phyloP scores from a whole-genome alignment of 2,797 vertebrate species.

The Falco rusticolus region DNA sequence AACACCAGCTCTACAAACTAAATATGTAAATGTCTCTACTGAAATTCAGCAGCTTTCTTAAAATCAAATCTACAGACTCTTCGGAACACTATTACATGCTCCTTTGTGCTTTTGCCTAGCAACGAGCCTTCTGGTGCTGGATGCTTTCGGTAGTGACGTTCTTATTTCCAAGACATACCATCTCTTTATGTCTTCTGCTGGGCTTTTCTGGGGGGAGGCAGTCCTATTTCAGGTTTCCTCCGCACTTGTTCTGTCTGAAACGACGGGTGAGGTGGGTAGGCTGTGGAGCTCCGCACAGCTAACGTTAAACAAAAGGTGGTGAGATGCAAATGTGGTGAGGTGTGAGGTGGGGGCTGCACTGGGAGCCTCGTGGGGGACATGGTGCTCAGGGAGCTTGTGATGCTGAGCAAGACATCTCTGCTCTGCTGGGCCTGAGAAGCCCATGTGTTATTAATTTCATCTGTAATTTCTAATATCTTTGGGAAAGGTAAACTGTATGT shows the following conservation, averaged over 20 bases:
- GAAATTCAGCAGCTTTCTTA: conserved; percentile 3
- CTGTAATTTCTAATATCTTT: not conserved
- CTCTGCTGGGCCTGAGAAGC: not conserved
- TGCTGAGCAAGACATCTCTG: not conserved
- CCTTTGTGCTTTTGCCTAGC: conserved; percentile 51
- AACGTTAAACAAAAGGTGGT: not conserved
- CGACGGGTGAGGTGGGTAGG: not conserved
- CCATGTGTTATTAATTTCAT: not conserved
- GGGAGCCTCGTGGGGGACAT: fast-evolving
- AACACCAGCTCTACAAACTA: not conserved
- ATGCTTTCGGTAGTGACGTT: not conserved
- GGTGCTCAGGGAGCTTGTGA: fast-evolving
- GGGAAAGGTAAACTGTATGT: not conserved
- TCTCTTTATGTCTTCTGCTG: not conserved
- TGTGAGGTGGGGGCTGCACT: too few species aligned
- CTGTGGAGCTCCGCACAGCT: not conserved
- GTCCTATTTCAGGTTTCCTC: not conserved
- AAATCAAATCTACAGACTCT: not conserved
- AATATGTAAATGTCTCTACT: not conserved
- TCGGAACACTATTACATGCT: not conserved
- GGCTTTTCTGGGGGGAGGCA: not conserved
- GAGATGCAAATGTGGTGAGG: not conserved
- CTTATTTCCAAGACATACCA: not conserved
- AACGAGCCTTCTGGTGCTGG: conserved; percentile 14
- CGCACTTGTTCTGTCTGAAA: not conserved